Evolutionary conservation across 2,888 invertebrate species (phyloP).

Genomic region (Lottia gigantea): DNA sequence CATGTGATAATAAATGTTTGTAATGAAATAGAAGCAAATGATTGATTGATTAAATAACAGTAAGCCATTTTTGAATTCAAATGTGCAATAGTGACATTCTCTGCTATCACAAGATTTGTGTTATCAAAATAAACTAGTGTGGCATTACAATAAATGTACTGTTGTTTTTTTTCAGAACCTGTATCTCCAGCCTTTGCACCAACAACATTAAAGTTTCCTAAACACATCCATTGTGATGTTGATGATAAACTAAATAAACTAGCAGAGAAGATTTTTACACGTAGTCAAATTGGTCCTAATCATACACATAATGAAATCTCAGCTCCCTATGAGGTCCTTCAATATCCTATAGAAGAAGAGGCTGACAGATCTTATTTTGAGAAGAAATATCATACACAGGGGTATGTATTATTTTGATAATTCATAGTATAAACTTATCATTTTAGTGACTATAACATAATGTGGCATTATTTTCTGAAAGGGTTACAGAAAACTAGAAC

Average conservation of each 20-base stretch:
- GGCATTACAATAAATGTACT: no score
- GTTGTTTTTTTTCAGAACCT: constrained; percentile 30
- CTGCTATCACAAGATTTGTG: no score
- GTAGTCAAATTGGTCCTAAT: constrained; percentile 33
- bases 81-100: no score
- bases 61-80: no score
- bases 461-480: no score
- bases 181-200: constrained; percentile 44
- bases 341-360: constrained; percentile 89
- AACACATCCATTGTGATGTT: constrained; percentile 45
- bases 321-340: constrained; percentile 96
- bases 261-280: constrained; percentile 52
- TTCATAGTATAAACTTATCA: no score
- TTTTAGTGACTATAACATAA: no score
- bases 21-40: no score
- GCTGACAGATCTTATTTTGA: constrained; percentile 58
- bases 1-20: no score
- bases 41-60: no score
- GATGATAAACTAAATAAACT: constrained; percentile 58
- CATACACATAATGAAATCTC: constrained; percentile 80
- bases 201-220: constrained; percentile 47
- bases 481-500: no score
- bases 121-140: no score
- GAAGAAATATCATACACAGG: constrained; percentile 42
- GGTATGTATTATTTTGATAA: background rate